phyloP scores from a whole-genome alignment of 1,140 invertebrate genomes.

The Nephila pilipes region DNA sequence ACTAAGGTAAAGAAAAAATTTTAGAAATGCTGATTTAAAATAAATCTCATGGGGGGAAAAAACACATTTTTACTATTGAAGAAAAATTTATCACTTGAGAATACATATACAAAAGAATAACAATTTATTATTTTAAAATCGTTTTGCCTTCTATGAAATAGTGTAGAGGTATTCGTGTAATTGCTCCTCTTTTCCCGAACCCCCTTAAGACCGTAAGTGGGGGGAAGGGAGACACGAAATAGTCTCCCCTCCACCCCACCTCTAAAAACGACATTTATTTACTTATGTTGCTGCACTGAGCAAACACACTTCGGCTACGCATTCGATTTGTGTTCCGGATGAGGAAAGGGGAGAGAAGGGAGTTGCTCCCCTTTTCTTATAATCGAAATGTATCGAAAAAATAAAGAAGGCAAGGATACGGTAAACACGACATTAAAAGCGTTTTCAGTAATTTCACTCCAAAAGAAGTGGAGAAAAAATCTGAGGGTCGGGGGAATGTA shows the following conservation, averaged over 20 bases:
- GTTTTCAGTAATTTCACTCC: slow-evolving; percentile 5
- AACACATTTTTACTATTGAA: too few species aligned
- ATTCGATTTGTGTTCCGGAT: not conserved
- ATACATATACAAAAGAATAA: too few species aligned
- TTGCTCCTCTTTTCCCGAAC: not conserved
- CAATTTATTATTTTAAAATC: too few species aligned
- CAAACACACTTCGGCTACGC: not conserved
- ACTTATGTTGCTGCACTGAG: not conserved
- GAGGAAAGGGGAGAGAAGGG: not conserved
- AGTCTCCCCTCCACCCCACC: not conserved
- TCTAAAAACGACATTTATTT: not conserved
- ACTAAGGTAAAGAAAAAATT: too few species aligned
- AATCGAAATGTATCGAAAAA: slow-evolving; percentile 49
- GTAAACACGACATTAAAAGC: slow-evolving; percentile 38
- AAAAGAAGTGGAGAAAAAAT: not conserved
- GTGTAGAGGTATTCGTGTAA: not conserved
- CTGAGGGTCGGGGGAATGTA: slow-evolving; percentile 30
- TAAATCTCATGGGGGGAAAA: too few species aligned
- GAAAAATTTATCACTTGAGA: too few species aligned
- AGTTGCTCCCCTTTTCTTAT: slow-evolving; percentile 26
- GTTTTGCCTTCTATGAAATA: too few species aligned
- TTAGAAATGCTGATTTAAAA: too few species aligned
- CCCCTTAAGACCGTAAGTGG: not conserved
- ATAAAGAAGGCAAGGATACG: not conserved
- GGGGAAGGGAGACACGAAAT: not conserved